Conservation (phyloP, 1,140 invertebrate genomes). For the Venustaconcha ellipsiformis region DNA sequence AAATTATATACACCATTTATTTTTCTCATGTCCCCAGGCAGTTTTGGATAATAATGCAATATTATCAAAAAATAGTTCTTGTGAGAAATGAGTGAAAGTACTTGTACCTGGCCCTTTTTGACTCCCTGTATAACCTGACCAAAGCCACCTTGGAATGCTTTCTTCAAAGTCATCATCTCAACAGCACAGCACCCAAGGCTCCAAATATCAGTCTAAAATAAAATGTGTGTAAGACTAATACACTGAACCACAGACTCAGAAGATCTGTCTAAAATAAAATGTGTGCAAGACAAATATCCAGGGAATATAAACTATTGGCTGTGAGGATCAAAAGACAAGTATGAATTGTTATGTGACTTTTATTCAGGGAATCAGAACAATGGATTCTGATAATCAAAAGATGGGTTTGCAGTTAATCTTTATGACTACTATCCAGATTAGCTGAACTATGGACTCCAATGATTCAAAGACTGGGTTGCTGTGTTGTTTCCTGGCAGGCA, state of each 20-base stretch:
- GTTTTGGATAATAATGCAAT: no score
- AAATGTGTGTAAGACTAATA: background rate
- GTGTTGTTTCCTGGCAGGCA: background rate
- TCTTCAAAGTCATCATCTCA: constrained; percentile 53
- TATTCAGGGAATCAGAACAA: background rate
- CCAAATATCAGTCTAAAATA: constrained; percentile 54
- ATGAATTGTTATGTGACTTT: no score
- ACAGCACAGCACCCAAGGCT: constrained; percentile 54
- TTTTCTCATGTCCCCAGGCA: no score
- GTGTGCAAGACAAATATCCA: background rate
- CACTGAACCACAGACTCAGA: background rate
- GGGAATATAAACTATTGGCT: background rate
- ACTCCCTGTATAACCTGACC: constrained; percentile 24
- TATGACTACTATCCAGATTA: background rate
- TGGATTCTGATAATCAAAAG: background rate
- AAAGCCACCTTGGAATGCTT: constrained; percentile 39
- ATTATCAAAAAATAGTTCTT: no score
- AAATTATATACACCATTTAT: no score
- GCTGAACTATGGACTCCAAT: background rate
- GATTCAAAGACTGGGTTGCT: background rate
- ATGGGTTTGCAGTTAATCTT: background rate
- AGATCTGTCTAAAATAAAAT: background rate
- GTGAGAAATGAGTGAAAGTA: background rate
- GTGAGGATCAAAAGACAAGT: no score
- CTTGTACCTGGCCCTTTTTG: constrained; percentile 22